Evolutionary conservation across 2,113 vertebrate species (phyloP), one percentile per base, ranked within the genome.

Genomic region (Ageneiosus marmoratus): DNA sequence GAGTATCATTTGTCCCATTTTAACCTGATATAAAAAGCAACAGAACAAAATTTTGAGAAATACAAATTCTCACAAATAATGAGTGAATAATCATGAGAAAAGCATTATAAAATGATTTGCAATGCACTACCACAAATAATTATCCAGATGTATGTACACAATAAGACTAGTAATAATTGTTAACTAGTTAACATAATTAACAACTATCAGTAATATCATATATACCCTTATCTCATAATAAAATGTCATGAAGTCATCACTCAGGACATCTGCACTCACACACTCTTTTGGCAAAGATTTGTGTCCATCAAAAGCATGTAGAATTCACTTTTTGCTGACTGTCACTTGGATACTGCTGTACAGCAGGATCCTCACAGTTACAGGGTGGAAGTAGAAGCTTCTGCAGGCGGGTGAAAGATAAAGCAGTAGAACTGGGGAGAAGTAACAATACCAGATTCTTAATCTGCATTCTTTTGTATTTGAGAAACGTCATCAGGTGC

Each of bases 241-340:
- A 46, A 62, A 82, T 82, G 41, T 73, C n/a, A 60, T 29, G 27
- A 82, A 74, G 58, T 50, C 32, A 4, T 81, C 53, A 44, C 11
- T 82, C 41, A 62, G 46, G 24, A 55, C 9, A 7, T 74, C 41
- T 62, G 12, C 56, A 29, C n/a, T 27, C 60, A 22, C 53, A 76
- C 27, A 77, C 22, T 7, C 77, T 22, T 27, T 63, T 8, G 0
- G 55, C 83, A 86, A 89, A 86, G 84, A 91, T 85, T 83, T 87
- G 85, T 87, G 88, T 90, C 90, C 89, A 91, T 94, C 93, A 92
- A 87, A 85, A 87, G 79, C 89, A 93, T 92, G 88, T 92, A 92
- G 92, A 92, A 92, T 92, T 92, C 90, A 92, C 90, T 83, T 91
- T 86, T 89, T 89, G 89, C 89, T 91, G 89, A 90, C 88, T 91